Evolutionary conservation across 2,113 vertebrate genomes (phyloP).

Genomic region (Glareola pratincola): DNA sequence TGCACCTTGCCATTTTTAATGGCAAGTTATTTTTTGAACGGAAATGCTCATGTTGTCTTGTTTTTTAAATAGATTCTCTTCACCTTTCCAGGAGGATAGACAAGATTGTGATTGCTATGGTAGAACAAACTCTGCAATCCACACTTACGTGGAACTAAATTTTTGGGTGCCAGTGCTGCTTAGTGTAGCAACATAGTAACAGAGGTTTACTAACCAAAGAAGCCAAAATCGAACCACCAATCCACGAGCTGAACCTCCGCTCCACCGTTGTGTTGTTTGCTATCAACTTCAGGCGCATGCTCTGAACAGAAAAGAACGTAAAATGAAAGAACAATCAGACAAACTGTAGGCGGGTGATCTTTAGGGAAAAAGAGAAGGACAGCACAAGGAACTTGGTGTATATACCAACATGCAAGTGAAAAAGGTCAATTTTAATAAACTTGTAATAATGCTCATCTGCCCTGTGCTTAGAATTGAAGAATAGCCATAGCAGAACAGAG

Average conservation of each 20-base stretch:
- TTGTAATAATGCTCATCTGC: background rate
- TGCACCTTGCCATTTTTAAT: background rate
- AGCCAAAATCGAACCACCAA: constrained; percentile 96
- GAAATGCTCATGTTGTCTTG: background rate
- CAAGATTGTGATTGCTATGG: fast-evolving
- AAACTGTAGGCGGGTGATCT: background rate
- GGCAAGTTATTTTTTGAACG: background rate
- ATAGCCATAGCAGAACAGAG: background rate
- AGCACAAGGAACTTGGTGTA: background rate
- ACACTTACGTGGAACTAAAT: fast-evolving
- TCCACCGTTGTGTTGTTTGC: constrained; percentile 98
- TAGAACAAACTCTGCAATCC: background rate
- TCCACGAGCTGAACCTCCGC: constrained; percentile 95
- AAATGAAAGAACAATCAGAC: background rate
- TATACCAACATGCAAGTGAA: background rate
- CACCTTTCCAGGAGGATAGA: background rate
- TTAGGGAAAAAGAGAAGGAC: background rate
- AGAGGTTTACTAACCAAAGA: constrained; percentile 84
- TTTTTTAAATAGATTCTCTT: background rate
- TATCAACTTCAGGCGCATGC: constrained; percentile 97
- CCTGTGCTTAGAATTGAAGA: background rate
- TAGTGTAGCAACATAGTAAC: background rate
- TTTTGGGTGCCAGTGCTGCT: background rate
- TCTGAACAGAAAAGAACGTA: constrained; percentile 73
- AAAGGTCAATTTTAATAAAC: background rate